Percentiles rank a stretch among this genome's conserved stretches.
phyloP scores from a whole-genome alignment of 2,888 invertebrate genomes.

The Tubulanus polymorphus region DNA sequence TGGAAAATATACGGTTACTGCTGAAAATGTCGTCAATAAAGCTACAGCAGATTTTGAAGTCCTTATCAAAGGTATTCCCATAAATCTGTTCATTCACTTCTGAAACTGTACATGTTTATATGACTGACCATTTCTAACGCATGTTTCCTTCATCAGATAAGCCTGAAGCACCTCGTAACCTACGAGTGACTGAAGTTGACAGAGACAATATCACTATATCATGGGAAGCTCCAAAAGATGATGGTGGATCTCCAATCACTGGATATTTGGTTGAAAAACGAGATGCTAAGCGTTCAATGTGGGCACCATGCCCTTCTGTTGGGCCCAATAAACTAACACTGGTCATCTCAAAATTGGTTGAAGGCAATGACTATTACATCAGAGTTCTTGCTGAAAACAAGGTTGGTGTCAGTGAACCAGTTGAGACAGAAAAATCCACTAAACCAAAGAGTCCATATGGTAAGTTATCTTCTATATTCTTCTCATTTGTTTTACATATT shows the following conservation, averaged over 20 bases:
- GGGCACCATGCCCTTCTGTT: conserved; percentile 30
- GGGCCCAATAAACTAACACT: conserved; percentile 9
- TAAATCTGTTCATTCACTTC: too few relatives aligned
- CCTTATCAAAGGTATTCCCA: conserved; percentile 26
- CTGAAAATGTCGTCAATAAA: conserved; percentile 25
- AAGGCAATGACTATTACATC: conserved; percentile 80
- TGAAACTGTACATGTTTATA: too few relatives aligned
- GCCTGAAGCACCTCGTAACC: conserved; percentile 34
- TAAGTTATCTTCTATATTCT: conserved; percentile 20
- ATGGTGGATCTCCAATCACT: conserved; percentile 75
- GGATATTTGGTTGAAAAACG: conserved; percentile 77
- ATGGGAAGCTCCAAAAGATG: conserved; percentile 76
- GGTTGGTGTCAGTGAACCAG: conserved; percentile 75
- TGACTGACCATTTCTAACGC: conserved; percentile 68
- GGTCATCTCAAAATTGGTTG: conserved; percentile 62
- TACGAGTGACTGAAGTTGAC: conserved; percentile 27
- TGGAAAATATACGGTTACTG: conserved; percentile 25
- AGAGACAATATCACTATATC: conserved; percentile 25
- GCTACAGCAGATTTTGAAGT: conserved; percentile 6
- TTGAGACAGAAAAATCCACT: conserved; percentile 30
- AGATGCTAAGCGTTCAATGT: conserved; percentile 54
- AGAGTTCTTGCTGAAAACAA: conserved; percentile 81
- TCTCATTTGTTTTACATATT: background rate
- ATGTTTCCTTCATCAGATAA: conserved; percentile 56
- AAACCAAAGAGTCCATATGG: conserved; percentile 39